These are phyloP conservation scores for Lophochroa leadbeateri DNA, from an alignment of 2,113 vertebrate species.

Conservation along the genomic window DNA sequence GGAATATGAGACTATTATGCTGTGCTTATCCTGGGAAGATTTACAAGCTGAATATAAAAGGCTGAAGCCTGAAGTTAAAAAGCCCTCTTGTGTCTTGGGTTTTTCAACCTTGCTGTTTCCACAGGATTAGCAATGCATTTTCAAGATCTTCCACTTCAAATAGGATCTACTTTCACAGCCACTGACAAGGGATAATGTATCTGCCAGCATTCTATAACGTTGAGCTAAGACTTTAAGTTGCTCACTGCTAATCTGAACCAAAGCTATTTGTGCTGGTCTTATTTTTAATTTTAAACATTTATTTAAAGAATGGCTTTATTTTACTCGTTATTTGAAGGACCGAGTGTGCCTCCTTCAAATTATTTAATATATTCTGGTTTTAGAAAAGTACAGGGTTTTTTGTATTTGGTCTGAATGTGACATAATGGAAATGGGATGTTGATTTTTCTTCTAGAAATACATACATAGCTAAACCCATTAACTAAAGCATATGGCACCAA, in stretches of 20 bases:
- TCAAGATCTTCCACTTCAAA: not conserved
- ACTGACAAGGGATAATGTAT: not conserved
- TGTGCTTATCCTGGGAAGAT: not conserved
- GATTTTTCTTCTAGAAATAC: not conserved
- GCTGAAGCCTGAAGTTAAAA: not conserved
- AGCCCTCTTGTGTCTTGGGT: not conserved
- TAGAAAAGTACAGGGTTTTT: not conserved
- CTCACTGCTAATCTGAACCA: not conserved
- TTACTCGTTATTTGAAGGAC: not conserved
- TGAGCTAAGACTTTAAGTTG: not conserved
- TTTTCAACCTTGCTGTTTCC: not conserved
- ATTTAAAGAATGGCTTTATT: not conserved
- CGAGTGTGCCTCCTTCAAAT: not conserved
- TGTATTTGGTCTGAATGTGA: not conserved
- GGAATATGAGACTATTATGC: not conserved
- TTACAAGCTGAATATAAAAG: not conserved
- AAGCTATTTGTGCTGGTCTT: not conserved
- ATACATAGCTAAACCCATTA: not conserved
- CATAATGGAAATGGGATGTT: not conserved
- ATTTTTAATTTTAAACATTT: not conserved
- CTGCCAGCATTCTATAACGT: not conserved
- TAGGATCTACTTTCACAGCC: not conserved
- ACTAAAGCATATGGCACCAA: not conserved
- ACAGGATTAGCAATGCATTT: not conserved
- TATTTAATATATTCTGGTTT: not conserved